Evolutionary conservation across 2,113 vertebrate genomes (phyloP).

Genomic region (Sinocyclocheilus rhinocerous): DNA sequence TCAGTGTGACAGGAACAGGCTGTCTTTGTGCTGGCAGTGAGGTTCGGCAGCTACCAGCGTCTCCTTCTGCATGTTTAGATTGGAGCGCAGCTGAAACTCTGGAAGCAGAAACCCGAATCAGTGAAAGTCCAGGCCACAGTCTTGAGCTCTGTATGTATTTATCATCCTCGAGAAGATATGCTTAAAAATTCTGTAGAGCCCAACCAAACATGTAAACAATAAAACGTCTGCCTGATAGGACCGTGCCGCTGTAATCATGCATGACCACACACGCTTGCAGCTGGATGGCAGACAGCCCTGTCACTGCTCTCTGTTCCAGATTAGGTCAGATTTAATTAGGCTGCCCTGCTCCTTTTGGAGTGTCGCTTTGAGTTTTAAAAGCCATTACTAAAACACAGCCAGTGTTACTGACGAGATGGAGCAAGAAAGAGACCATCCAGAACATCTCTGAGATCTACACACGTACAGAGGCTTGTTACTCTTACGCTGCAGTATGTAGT

Average conservation of each 20-base stretch:
- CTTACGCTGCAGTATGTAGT: background rate
- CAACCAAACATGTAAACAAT: slow-evolving; percentile 59
- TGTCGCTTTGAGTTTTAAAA: slow-evolving; percentile 74
- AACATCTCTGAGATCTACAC: too few relatives aligned
- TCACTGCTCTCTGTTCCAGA: slow-evolving; percentile 61
- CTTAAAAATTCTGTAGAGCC: slow-evolving; percentile 29
- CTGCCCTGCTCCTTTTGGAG: slow-evolving; percentile 69
- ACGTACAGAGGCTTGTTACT: background rate
- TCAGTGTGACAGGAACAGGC: slow-evolving; percentile 61
- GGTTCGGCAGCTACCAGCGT: slow-evolving; percentile 47
- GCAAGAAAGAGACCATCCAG: background rate
- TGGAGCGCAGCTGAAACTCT: slow-evolving; percentile 31
- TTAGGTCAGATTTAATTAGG: slow-evolving; percentile 80
- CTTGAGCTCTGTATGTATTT: slow-evolving; percentile 14
- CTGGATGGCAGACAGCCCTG: slow-evolving; percentile 70
- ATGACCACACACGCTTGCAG: slow-evolving; percentile 59
- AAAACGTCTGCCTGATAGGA: slow-evolving; percentile 54
- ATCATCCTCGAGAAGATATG: background rate
- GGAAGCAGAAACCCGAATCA: background rate
- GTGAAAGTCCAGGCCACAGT: background rate
- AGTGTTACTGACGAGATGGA: slow-evolving; percentile 58
- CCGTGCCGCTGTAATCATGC: slow-evolving; percentile 46
- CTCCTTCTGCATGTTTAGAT: slow-evolving; percentile 60
- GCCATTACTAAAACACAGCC: slow-evolving; percentile 70
- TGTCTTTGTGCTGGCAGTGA: slow-evolving; percentile 61